These are phyloP conservation scores for Lateolabrax maculatus DNA, from an alignment of 2,797 vertebrate species.

Conservation along the genomic window DNA sequence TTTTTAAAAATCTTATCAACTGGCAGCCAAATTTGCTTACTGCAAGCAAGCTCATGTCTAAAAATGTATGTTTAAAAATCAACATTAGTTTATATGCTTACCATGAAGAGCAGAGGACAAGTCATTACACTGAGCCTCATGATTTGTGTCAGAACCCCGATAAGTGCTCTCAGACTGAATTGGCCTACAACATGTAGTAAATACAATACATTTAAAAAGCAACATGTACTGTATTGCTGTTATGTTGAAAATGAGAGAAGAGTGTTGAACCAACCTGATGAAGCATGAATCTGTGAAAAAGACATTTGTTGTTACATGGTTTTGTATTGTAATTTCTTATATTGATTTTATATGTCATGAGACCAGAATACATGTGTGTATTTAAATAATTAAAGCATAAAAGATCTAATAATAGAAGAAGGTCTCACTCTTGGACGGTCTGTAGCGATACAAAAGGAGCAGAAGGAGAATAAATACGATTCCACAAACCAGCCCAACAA, in stretches of 20 bases:
- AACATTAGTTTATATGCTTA: background rate
- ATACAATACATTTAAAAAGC: too few species aligned
- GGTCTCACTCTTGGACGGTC: constrained; percentile 26
- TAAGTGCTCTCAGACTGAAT: background rate
- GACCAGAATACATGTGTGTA: background rate
- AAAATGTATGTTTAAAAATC: too few species aligned
- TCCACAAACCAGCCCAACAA: constrained; percentile 13
- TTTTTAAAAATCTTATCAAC: background rate
- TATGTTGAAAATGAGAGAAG: background rate
- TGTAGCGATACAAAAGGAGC: constrained; percentile 15
- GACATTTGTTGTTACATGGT: background rate
- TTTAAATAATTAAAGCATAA: background rate
- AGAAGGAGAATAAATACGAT: background rate
- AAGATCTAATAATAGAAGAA: background rate
- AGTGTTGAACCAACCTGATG: constrained; percentile 16
- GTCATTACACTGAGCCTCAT: background rate
- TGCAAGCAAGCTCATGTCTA: too few species aligned
- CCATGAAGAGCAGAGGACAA: background rate
- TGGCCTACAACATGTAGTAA: background rate
- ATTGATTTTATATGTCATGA: background rate
- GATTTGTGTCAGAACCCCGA: background rate
- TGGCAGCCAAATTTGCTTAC: too few species aligned
- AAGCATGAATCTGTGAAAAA: constrained; percentile 8
- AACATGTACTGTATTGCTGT: background rate
- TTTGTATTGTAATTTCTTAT: background rate